Percentiles rank a stretch among this genome's conserved stretches.
Evolutionary conservation across 2,113 vertebrate species (phyloP).

Genomic region (Zosterops japonicus): DNA sequence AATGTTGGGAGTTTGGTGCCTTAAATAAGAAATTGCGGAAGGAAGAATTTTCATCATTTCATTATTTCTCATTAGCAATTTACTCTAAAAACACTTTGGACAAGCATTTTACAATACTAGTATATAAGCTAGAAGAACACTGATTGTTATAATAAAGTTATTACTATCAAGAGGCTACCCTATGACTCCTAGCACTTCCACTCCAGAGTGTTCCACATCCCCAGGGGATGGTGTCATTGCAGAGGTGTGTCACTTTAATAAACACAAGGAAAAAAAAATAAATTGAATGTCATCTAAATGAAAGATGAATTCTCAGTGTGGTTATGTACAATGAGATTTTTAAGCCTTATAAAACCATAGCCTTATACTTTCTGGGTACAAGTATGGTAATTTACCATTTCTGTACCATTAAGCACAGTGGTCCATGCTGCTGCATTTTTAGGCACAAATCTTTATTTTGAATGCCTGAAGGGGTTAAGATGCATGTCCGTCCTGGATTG

Average conservation of each 20-base stretch:
- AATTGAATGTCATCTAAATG: background rate
- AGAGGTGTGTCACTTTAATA: background rate
- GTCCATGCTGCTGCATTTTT: background rate
- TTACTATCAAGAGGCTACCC: background rate
- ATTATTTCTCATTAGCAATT: slow-evolving; percentile 29
- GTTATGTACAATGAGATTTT: background rate
- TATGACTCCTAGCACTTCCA: background rate
- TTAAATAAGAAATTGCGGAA: slow-evolving; percentile 44
- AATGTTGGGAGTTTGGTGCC: slow-evolving; percentile 30
- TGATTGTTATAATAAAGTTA: background rate
- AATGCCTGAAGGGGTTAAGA: background rate
- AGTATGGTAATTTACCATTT: background rate
- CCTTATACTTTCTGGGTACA: background rate
- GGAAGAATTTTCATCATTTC: slow-evolving; percentile 35
- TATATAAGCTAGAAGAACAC: background rate
- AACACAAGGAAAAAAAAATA: background rate
- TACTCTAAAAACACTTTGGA: background rate
- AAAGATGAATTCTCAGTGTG: background rate
- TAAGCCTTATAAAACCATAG: background rate
- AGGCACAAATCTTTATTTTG: background rate
- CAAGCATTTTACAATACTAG: background rate
- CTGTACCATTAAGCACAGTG: background rate
- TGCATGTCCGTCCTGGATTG: background rate
- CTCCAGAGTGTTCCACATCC: background rate
- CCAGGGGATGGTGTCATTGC: background rate